phyloP scores from a whole-genome alignment of 2,797 vertebrate species.

The Morus bassanus region DNA sequence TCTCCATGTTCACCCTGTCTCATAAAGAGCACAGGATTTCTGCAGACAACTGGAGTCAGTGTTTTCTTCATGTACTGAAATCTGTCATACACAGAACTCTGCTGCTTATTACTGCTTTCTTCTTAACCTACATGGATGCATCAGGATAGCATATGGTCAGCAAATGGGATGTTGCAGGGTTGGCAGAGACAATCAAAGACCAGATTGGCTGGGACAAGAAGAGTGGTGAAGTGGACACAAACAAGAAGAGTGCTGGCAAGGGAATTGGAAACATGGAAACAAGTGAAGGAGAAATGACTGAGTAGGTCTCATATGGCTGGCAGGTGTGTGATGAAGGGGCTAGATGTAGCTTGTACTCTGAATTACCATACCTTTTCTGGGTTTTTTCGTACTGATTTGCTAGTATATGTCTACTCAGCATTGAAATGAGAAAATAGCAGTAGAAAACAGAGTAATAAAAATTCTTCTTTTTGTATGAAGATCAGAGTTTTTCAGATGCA shows the following conservation, averaged over 20 bases:
- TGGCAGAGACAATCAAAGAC: neutral
- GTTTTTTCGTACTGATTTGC: neutral
- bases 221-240: neutral
- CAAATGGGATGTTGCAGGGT: neutral
- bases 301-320: neutral
- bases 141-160: neutral
- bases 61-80: fast-evolving
- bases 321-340: neutral
- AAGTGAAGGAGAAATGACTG: neutral
- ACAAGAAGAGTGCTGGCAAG: neutral
- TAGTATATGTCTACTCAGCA: neutral
- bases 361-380: neutral
- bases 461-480: neutral
- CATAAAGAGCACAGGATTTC: neutral
- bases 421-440: neutral
- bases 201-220: neutral
- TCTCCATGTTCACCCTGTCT: neutral
- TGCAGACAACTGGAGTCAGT: neutral
- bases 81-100: neutral
- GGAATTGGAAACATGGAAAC: neutral
- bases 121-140: neutral
- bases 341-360: neutral
- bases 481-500: neutral
- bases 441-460: neutral
- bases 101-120: neutral